Evolutionary conservation across 2,113 vertebrate genomes (phyloP).

Genomic region (Eurystomus gularis): DNA sequence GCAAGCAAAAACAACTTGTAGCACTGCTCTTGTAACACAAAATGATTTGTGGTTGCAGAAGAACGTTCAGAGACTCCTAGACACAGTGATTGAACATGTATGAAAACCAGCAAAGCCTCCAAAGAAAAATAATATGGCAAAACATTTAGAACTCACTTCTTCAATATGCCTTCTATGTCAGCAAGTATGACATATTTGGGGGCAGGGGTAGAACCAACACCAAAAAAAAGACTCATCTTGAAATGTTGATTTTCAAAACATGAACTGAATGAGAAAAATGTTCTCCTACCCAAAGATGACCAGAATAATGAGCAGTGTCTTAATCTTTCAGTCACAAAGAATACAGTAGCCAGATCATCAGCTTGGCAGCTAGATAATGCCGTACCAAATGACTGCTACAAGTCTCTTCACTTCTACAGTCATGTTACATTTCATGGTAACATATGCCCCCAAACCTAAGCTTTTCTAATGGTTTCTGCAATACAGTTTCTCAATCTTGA

Average conservation of each 20-base stretch:
- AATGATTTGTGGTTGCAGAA: neutral
- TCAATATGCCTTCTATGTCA: neutral
- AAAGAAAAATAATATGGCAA: neutral
- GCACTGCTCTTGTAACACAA: neutral
- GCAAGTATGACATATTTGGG: neutral
- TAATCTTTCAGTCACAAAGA: neutral
- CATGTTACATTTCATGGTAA: accelerated
- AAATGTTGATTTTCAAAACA: neutral
- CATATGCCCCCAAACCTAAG: neutral
- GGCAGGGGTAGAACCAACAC: neutral
- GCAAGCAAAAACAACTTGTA: neutral
- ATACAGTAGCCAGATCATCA: neutral
- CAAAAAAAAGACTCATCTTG: neutral
- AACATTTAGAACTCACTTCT: neutral
- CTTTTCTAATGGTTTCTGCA: neutral
- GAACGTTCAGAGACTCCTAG: neutral
- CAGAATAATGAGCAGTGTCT: neutral
- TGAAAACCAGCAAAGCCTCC: neutral
- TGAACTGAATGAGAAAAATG: neutral
- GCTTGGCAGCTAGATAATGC: neutral
- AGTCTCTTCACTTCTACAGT: neutral
- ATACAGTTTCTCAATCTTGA: neutral
- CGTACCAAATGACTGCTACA: neutral
- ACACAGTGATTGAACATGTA: neutral
- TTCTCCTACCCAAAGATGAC: neutral